phyloP scores from a whole-genome alignment of 2,888 invertebrate species.

The Deroplatys truncata region DNA sequence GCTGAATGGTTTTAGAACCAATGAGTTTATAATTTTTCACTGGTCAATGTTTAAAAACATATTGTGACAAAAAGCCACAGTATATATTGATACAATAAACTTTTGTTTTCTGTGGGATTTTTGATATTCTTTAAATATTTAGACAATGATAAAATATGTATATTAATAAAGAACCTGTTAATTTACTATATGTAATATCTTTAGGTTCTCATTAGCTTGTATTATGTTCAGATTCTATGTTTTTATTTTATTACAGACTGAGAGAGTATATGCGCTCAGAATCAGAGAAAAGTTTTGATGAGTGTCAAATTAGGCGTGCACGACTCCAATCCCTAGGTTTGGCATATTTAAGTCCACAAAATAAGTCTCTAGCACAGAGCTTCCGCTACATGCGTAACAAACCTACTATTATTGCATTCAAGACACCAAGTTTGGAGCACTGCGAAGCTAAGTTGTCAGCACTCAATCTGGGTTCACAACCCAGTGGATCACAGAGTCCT shows the following conservation, averaged over 20 bases:
- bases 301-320: conserved; percentile 60
- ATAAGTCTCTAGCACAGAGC: conserved; percentile 75
- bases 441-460: conserved; percentile 49
- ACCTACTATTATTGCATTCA: conserved; percentile 83
- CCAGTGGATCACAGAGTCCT: conserved; percentile 38
- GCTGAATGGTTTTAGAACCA: too few species aligned
- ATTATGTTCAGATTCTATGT: conserved; percentile 29
- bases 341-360: conserved; percentile 71
- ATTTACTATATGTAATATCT: too few species aligned
- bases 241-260: conserved; percentile 49
- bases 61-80: too few species aligned
- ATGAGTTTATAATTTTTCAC: too few species aligned
- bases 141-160: too few species aligned
- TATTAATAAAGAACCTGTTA: too few species aligned
- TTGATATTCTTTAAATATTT: too few species aligned
- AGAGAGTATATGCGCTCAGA: conserved; percentile 72
- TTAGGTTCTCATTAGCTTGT: not conserved
- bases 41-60: too few species aligned
- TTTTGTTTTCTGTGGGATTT: too few species aligned
- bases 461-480: conserved; percentile 16
- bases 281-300: conserved; percentile 73
- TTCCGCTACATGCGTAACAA: conserved; percentile 86
- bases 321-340: conserved; percentile 60
- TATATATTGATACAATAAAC: too few species aligned
- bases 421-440: conserved; percentile 74